A percentile compares a stretch with the other conserved stretches of the same genome.
These are phyloP conservation scores for Fragum sueziense DNA, from an alignment of 2,888 invertebrate genomes.

Conservation along the genomic window DNA sequence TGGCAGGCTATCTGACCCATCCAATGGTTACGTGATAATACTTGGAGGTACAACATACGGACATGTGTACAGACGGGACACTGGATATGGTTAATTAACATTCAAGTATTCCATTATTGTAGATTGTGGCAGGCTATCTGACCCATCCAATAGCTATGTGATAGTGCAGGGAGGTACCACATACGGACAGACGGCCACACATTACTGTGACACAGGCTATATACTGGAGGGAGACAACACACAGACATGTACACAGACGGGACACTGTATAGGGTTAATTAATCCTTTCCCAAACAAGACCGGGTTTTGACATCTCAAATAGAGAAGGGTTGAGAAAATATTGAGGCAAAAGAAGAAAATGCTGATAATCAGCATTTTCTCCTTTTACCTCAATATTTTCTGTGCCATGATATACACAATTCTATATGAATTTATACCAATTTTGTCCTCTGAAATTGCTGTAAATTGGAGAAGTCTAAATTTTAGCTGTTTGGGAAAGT, in stretches of 20 bases:
- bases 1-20: not conserved
- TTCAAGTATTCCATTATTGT: not conserved
- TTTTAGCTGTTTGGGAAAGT: no score
- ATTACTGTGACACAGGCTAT: constrained; percentile 27
- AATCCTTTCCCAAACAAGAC: no score
- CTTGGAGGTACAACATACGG: constrained; percentile 1
- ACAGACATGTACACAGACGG: constrained; percentile 12
- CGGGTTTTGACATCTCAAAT: no score
- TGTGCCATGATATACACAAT: no score
- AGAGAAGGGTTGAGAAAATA: no score
- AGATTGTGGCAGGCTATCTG: constrained; percentile 26
- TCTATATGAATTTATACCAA: no score
- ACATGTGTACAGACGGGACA: constrained; percentile 16
- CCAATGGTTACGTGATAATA: constrained; percentile 8
- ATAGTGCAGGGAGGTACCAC: constrained; percentile 3
- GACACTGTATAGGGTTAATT: no score
- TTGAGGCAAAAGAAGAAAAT: no score
- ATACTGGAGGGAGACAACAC: not conserved
- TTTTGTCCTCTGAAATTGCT: no score
- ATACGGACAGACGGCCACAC: constrained; percentile 23
- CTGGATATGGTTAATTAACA: constrained; percentile 19
- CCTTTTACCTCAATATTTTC: no score
- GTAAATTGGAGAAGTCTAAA: no score
- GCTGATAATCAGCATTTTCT: no score
- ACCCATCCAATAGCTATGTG: not conserved